Base-by-base conservation (phyloP, 1,140 invertebrate genomes). In the Chrysomallon squamiferum region DNA sequence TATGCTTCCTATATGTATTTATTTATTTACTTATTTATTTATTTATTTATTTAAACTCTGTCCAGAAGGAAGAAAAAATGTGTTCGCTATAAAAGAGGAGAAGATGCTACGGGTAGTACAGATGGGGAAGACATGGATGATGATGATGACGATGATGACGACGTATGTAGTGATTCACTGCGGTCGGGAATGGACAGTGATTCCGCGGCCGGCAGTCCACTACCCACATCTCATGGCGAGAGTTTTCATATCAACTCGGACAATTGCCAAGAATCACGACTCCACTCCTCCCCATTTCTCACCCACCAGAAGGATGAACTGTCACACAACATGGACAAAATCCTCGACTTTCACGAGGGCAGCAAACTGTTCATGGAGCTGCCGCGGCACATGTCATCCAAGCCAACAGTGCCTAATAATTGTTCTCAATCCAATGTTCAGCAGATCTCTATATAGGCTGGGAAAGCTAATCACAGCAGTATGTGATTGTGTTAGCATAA, bases 61-160 rank as follows among this genome's bases (percentile, higher is more conserved):
- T 91, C 33, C 89, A 97, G 95, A 89, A 93, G 95, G 89, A 98
- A 98, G 90, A 98, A 98, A 89, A 97, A 97, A 88, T 98, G 95
- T 62, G 68, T 73, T 49, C 67, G 67, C 43, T 73, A 67, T 56
- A 59, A 64, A 43, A 65, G 50, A 30, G 61, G 61, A 11, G 64
- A 59, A 33, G 72, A 68, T n/a, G 66, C 57, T 45, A 65, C 45
- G 3, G 60, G 56, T 25, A 62, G 50, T 18, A 49, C 45, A 25
- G 68, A 66, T 11, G 66, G 63, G 29, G 70, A 72, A 45, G 66
- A 68, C 13, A 59, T 54, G 41, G 52, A 66, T 52, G 64, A 68
- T 27, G 52, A 66, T 52, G 64, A 68, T n/a, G 50, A 54, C 25
- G 22, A 27, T 25, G 22, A 30, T 22, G 29, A 54, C 29, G 50